Conservation (phyloP, 2,113 vertebrate genomes). For the Hemichromis elongatus region DNA sequence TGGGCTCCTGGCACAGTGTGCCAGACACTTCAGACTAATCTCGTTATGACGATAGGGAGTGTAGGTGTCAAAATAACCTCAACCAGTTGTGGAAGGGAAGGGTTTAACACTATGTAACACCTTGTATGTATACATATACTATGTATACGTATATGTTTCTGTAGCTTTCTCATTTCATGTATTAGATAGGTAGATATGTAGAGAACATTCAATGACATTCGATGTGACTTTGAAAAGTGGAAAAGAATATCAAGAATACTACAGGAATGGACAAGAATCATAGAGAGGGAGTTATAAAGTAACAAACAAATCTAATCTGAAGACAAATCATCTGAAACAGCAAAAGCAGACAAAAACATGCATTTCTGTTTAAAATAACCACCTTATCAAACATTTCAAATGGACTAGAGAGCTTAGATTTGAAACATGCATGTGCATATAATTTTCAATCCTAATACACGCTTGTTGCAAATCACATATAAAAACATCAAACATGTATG, state of each 20-base stretch:
- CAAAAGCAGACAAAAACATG: not conserved
- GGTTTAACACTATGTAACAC: not conserved
- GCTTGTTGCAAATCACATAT: not conserved
- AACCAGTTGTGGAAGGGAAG: conserved; percentile 8
- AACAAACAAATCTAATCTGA: not conserved
- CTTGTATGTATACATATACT: too few species aligned
- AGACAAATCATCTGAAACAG: not conserved
- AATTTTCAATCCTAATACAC: not conserved
- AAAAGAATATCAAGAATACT: not conserved
- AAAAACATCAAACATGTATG: not conserved
- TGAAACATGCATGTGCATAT: not conserved
- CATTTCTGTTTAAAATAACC: not conserved
- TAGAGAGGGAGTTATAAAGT: not conserved
- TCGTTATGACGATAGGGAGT: conserved; percentile 31
- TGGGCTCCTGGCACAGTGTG: conserved; percentile 15
- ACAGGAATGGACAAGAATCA: not conserved
- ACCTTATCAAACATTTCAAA: not conserved
- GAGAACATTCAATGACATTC: not conserved
- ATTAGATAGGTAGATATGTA: not conserved
- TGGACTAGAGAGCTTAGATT: not conserved
- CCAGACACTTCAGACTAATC: conserved; percentile 33
- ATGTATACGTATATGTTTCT: not conserved
- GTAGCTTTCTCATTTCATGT: not conserved
- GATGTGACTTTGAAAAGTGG: not conserved
- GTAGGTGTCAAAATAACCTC: conserved; percentile 32